phyloP scores from a whole-genome alignment of 1,140 invertebrate species.

The Conus betulinus region DNA sequence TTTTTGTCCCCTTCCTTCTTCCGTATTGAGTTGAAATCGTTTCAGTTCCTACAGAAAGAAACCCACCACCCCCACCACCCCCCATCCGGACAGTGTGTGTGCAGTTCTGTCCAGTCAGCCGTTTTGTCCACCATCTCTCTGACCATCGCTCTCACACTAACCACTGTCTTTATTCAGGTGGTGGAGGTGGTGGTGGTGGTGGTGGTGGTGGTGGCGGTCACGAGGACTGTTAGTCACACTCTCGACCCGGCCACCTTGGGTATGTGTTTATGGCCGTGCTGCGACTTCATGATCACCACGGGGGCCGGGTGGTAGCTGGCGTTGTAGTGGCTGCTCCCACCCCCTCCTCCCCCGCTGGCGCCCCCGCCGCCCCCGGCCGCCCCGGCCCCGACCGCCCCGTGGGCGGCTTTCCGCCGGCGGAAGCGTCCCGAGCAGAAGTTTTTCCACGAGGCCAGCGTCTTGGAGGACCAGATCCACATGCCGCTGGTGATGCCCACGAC shows the following conservation, averaged over 20 bases:
- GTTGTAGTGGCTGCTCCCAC: constrained; percentile 38
- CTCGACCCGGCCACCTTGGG: constrained; percentile 59
- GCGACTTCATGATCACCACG: constrained; percentile 63
- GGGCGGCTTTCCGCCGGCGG: constrained; percentile 62
- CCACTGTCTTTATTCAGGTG: no score
- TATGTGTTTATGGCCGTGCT: constrained; percentile 59
- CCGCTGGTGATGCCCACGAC: constrained; percentile 80
- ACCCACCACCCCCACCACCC: no score
- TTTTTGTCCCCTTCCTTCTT: no score
- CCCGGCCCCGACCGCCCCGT: constrained; percentile 40
- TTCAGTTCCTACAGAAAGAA: no score
- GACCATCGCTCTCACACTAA: no score
- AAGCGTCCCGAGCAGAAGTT: constrained; percentile 70
- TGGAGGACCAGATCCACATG: constrained; percentile 75
- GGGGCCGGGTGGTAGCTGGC: constrained; percentile 67
- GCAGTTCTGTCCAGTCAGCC: no score
- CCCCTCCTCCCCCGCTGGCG: neutral
- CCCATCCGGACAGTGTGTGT: no score
- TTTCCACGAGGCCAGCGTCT: constrained; percentile 72
- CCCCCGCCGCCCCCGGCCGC: constrained; percentile 28
- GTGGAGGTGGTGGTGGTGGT: no score
- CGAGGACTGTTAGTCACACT: constrained; percentile 36
- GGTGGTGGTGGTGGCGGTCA: no score
- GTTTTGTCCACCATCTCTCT: no score
- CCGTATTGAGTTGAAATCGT: no score